phyloP scores from a whole-genome alignment of 2,888 invertebrate genomes.

The Blera fallax region DNA sequence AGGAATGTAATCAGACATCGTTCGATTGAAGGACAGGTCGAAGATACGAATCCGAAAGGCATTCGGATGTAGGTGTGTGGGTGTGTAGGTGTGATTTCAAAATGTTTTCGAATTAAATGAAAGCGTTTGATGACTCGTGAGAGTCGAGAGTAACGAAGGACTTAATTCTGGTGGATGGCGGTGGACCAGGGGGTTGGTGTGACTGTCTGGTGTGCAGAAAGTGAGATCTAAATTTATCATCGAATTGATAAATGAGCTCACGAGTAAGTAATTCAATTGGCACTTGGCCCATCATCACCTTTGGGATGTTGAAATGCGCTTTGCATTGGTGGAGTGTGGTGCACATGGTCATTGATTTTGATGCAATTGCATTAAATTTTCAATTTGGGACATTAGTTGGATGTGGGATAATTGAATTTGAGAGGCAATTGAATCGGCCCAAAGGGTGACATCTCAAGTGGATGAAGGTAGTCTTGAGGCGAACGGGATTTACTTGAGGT shows the following conservation, averaged over 20 bases:
- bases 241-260: slow-evolving; percentile 71
- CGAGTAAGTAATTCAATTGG: slow-evolving; percentile 68
- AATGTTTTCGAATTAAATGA: slow-evolving; percentile 1
- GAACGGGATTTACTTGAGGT: not conserved
- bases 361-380: slow-evolving; percentile 29
- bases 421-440: slow-evolving; percentile 25
- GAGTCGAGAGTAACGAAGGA: not conserved
- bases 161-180: not conserved
- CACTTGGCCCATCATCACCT: slow-evolving; percentile 61
- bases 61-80: not conserved
- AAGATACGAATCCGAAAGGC: slow-evolving; percentile 36
- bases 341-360: slow-evolving; percentile 9
- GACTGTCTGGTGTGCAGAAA: slow-evolving; percentile 40
- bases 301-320: slow-evolving; percentile 40
- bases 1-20: not conserved
- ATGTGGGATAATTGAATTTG: slow-evolving; percentile 38
- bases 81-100: not conserved
- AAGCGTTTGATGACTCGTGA: not conserved
- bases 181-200: not conserved
- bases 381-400: slow-evolving; percentile 36
- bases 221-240: slow-evolving; percentile 50
- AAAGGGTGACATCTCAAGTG: not conserved
- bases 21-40: slow-evolving; percentile 47
- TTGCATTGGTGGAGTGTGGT: not conserved
- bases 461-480: not conserved